These are phyloP conservation scores for Nothocercus nigrocapillus DNA, from an alignment of 2,113 vertebrate genomes.

Conservation along the genomic window DNA sequence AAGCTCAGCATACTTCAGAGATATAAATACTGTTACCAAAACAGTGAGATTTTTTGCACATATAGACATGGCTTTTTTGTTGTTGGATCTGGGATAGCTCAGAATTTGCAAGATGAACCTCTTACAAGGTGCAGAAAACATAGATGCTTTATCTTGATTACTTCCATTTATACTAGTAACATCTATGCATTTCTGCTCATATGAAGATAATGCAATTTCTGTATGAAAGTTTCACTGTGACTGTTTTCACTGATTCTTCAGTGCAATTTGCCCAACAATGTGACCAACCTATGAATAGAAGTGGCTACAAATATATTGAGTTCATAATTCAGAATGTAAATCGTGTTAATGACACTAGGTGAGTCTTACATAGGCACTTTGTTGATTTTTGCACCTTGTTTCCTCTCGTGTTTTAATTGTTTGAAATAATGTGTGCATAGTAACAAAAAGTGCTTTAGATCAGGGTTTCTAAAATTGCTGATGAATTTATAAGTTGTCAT, in stretches of 20 bases:
- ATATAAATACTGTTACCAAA: not conserved
- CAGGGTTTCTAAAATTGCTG: not conserved
- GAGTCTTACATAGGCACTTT: not conserved
- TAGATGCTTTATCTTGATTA: not conserved
- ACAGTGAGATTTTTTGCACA: not conserved
- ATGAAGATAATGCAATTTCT: not conserved
- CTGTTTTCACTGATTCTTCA: not conserved
- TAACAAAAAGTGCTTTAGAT: not conserved
- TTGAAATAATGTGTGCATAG: not conserved
- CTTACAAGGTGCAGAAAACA: not conserved
- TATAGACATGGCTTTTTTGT: not conserved
- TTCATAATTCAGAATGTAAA: not conserved
- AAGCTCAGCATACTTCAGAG: not conserved
- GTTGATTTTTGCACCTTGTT: not conserved
- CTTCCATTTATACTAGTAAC: not conserved
- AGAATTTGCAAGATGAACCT: not conserved
- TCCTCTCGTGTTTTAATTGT: not conserved
- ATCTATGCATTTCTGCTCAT: not conserved
- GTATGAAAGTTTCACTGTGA: not conserved
- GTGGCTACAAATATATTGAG: not conserved
- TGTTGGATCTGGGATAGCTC: not conserved
- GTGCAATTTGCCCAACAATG: not conserved
- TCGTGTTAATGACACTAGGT: not conserved
- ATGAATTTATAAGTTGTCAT: not conserved
- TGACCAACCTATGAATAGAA: not conserved